A percentile compares a stretch with the other conserved stretches of the same genome.
These are phyloP conservation scores for Loriculus beryllinus DNA, from an alignment of 2,797 vertebrate genomes.

Conservation along the genomic window DNA sequence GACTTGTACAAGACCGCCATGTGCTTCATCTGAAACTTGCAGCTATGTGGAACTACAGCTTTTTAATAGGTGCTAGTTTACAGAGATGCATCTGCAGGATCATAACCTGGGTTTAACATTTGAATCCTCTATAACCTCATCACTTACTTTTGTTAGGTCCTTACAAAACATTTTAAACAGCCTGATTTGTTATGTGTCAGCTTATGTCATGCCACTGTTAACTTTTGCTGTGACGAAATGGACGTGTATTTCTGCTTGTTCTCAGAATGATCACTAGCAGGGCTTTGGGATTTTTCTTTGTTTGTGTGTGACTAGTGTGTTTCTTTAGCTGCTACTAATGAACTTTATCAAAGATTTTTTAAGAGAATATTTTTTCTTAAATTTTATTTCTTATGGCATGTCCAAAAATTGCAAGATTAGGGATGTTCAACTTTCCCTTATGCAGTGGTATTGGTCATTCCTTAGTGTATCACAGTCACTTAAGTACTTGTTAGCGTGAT, in stretches of 20 bases:
- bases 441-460: background rate
- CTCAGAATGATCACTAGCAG: background rate
- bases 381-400: background rate
- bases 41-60: background rate
- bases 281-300: background rate
- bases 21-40: background rate
- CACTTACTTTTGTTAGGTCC: background rate
- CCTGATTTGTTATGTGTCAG: background rate
- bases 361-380: background rate
- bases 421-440: background rate
- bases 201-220: background rate
- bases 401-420: background rate
- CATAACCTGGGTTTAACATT: background rate
- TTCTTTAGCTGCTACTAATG: background rate
- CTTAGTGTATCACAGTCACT: constrained; percentile 31
- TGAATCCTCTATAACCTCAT: background rate
- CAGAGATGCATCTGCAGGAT: background rate
- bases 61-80: background rate
- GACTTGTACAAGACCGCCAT: background rate
- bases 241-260: background rate
- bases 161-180: background rate
- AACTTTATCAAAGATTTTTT: background rate
- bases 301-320: background rate
- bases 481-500: constrained; percentile 36
- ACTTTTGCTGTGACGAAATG: background rate